Base-by-base conservation (phyloP, 2,888 invertebrate genomes). In the Stegana nigrithorax region DNA sequence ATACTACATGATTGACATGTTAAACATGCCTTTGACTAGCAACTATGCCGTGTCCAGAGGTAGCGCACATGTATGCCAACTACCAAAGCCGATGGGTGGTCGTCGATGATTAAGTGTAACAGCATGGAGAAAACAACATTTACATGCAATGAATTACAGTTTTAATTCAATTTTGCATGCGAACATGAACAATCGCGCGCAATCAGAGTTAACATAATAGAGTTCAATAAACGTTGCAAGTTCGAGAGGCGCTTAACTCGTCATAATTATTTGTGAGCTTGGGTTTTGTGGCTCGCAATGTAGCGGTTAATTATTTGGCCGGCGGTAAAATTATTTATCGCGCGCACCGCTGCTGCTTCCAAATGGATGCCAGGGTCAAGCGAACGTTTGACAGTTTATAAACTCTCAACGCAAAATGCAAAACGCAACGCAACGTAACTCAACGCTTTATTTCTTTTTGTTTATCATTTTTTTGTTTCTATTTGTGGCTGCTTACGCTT, bases 311-410 rank as follows among this genome's bases (percentile, higher is more conserved):
- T 45, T 23, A n/a, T 50, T 7, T 50, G 0, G 50, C 50, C 26
- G 25, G 25, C 26, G 26, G 25, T 26, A 42, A 12, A 6, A 17
- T n/a, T 42, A n/a, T 17, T 42, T 50, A n/a, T 26, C 14, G 26
- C 25, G n/a, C 23, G 47, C 10, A 23, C 27, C 17, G 2, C 25
- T 29, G 51, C 29, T 53, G 27, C 36, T 55, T 21, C n/a, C 23
- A 55, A 36, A 55, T 55, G 23, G 32, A 55, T 55, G 53, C 36
- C 53, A 55, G 32, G 53, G 53, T 55, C 36, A 55, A 36, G 32
- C 32, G 32, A 21, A 21, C 36, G 23, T 21, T 36, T 55, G 23
- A 55, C 53, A 55, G 53, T 55, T 55, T 39, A 39, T 10, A 39
- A 39, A n/a, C 39, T n/a, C 39, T 39, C 17, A 39, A 10, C 39